Evolutionary conservation across 2,888 invertebrate species (phyloP), one percentile per base, ranked within the genome.

Genomic region (Chouioia cunea): DNA sequence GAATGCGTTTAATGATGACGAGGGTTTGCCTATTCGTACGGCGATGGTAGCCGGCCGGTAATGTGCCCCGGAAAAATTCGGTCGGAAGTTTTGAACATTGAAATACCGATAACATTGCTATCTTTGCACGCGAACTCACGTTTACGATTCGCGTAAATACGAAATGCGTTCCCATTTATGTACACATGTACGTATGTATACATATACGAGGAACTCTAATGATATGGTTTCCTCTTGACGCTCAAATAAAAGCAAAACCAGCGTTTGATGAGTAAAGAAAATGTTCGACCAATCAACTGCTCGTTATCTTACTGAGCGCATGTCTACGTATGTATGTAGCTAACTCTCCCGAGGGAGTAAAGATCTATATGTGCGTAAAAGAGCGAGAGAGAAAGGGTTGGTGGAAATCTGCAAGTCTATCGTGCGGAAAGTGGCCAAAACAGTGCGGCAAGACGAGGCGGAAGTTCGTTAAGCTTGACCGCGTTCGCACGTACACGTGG

Each of bases 381-480:
- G 20, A 16, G 50, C 16, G 50, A 16, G 50, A 27, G 44, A 43
- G 44, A 20, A 53, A 1, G 23, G 58, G 62, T 23, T 58, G 48
- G 44, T 20, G n/a, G 54, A 63, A 53, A 72, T 72, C 68, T 68
- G 67, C 71, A 68, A 72, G 72, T 72, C 68, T 54, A 68, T 72
- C 64, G 56, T 52, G 53, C 44, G 65, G 47, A 65, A 64, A 67
- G 53, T 23, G 57, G 52, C 46, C 43, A 48, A 44, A 52, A 14
- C 15, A 20, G 14, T 16, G 50, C 23, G 60, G 43, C 22, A 36
- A 70, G 48, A 20, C 23, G 23, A 14, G 58, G 44, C 43, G 53
- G 65, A 70, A 70, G 65, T 70, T 65, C 59, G 70, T 70, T 70
- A 67, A 71, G 66, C 71, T 27, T 20, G 18, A 20, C 52, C 22